phyloP scores from a whole-genome alignment of 2,113 vertebrate genomes.

The Chloropsis cyanopogon region DNA sequence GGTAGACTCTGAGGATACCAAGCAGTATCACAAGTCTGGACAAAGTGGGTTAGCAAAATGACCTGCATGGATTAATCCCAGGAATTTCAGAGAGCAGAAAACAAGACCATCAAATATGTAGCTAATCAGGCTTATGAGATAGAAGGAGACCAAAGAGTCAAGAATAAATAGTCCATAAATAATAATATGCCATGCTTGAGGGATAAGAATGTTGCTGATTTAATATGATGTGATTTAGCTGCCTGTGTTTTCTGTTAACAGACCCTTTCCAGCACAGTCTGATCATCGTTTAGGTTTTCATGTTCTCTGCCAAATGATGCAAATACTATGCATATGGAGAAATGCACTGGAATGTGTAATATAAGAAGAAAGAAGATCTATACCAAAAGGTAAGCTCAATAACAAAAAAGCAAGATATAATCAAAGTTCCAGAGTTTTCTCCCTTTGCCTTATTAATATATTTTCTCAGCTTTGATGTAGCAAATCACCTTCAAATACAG shows the following conservation, averaged over 20 bases:
- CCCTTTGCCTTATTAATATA: not conserved
- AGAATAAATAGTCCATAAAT: conserved; percentile 20
- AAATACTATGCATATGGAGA: not conserved
- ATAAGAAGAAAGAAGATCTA: not conserved
- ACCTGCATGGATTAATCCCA: not conserved
- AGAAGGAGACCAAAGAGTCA: not conserved
- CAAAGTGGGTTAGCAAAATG: not conserved
- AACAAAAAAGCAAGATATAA: not conserved
- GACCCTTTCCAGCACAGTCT: not conserved
- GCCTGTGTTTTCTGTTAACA: not conserved
- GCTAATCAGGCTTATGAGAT: not conserved
- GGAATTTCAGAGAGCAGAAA: not conserved
- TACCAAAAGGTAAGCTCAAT: not conserved
- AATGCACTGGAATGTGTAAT: not conserved
- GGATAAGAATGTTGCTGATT: not conserved
- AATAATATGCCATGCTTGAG: not conserved
- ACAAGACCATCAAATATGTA: not conserved
- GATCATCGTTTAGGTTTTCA: conserved; percentile 1
- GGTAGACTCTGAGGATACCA: not conserved
- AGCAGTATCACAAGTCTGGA: not conserved
- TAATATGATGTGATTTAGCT: conserved; percentile 8
- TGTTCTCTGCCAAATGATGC: conserved; percentile 20
- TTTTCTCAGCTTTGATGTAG: conserved; percentile 11
- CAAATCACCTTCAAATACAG: not conserved
- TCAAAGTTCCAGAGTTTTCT: not conserved